These are phyloP conservation scores for Eupithecia inturbata DNA, from an alignment of 2,888 invertebrate species.

Conservation along the genomic window DNA sequence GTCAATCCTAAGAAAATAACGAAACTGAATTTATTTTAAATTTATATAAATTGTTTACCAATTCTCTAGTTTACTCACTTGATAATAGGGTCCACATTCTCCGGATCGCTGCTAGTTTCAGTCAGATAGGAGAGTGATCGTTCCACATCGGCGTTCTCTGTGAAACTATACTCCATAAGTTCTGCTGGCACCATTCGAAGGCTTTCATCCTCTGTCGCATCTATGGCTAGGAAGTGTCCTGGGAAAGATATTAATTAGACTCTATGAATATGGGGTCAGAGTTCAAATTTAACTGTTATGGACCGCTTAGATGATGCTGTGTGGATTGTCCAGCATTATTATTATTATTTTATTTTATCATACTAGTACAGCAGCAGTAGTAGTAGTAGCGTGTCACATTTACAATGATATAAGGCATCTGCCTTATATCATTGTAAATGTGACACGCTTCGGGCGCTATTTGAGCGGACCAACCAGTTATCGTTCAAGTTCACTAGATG, in stretches of 20 bases:
- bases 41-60: background rate
- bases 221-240: slow-evolving; percentile 88
- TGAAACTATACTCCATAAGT: slow-evolving; percentile 86
- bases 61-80: slow-evolving; percentile 68
- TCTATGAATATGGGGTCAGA: background rate
- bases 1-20: too few species aligned
- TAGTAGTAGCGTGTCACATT: too few species aligned
- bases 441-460: too few species aligned
- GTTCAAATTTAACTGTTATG: background rate
- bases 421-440: too few species aligned
- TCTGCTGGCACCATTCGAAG: slow-evolving; percentile 86
- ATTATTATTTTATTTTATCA: too few species aligned
- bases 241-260: slow-evolving; percentile 2
- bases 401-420: too few species aligned
- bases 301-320: too few species aligned
- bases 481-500: too few species aligned
- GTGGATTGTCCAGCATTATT: too few species aligned
- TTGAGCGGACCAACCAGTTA: too few species aligned
- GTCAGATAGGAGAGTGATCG: slow-evolving; percentile 74
- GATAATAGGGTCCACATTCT: slow-evolving; percentile 83
- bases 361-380: too few species aligned
- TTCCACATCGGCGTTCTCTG: slow-evolving; percentile 78
- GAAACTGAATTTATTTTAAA: background rate
- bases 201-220: slow-evolving; percentile 87
- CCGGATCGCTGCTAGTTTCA: slow-evolving; percentile 68